Evolutionary conservation across 2,888 invertebrate genomes (phyloP), one percentile per base, ranked within the genome.

Genomic region (Xestia sexstrigata): DNA sequence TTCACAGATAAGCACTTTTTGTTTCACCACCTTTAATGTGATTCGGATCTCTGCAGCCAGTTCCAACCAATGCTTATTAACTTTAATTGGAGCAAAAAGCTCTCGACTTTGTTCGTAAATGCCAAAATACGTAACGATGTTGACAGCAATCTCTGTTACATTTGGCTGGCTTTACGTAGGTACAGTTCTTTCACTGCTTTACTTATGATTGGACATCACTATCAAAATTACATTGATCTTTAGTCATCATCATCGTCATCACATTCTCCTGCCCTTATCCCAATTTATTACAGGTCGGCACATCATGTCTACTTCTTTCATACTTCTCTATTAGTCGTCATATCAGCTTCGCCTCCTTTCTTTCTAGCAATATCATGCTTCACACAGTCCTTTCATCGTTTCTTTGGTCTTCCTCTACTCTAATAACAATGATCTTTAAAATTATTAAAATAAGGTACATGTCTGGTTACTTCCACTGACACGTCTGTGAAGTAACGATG

Each of bases 81-180:
- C 5, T 71, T 66, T 76, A 80, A 81, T 77, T 84, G 77, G 74
- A 76, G 23, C 83, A 79, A 85, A 87, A 81, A 81, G 26, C 0
- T 65, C 17, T 65, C 17, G 75, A 60, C 78, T 84, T 87, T 78
- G 79, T 70, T 65, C 8, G 67, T 83, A 79, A 87, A 79, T 83
- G 77, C 72, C 80, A 79, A 83, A 80, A 79, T 79, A 60, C 76
- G 69, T 85, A 74, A 72, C 83, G 71, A 77, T 67, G 39, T 78
- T 74, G 69, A 70, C 79, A 62, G 65, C 52, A 42, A 35, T 26
- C 55, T 45, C 26, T 9, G 62, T 52, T 58, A 39, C 17, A 30
- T 71, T 79, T 75, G 15, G 30, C 45, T 67, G 70, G n/a, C 13
- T 70, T 70, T 55, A 69, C 45, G 30, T 30, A 47, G 47, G 47